Base-by-base conservation (phyloP, 2,113 vertebrate species). In the Melanotaenia duboulayi region DNA sequence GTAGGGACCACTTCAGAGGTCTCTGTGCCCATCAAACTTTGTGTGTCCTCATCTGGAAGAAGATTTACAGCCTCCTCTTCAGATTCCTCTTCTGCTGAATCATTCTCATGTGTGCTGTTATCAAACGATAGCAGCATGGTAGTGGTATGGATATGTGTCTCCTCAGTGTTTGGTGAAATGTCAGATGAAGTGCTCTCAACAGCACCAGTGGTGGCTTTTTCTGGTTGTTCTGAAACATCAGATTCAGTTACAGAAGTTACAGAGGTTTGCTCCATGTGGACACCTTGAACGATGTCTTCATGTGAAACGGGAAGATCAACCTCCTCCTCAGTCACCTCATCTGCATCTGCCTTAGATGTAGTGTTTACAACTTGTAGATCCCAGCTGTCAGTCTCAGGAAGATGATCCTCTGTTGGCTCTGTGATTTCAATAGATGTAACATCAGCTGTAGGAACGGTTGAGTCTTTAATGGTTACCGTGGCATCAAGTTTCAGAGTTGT, bases 251-350 rank as follows among this genome's bases (percentile, higher is more conserved):
- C 74, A 2, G 81, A 52, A 4, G 64, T 61, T 20, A 73, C 76
- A 4, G 81, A 56, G 5, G 28, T 0, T 13, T 59, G 65, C 14
- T 61, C 50, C 0, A 11, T n/a, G 16, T 52, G 69, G 28, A 25
- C 23, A 4, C 50, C 35, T 16, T 54, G 51, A 44, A 86, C 83
- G 39, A 67, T 76, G 46, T 86, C 70, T 28, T 87, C 78, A 16
- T 58, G 59, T 9, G 57, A 23, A 59, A 77, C 71, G 0, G 76
- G 64, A 16, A 71, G 52, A 3, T 75, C 74, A 1, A 16, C 40
- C 28, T 56, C 64, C 19, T 13, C 64, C 13, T 16, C 20, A 49
- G 76, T 62, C 14, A 32, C 57, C 24, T 61, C 75, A 7, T 28
- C 11, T 49, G 32, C 11, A 50, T 69, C 75, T 17, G 57, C 13